A percentile compares a stretch with the other conserved stretches of the same genome.
Conservation (phyloP, 1,140 invertebrate genomes). For the Cyclargus thomasi region DNA sequence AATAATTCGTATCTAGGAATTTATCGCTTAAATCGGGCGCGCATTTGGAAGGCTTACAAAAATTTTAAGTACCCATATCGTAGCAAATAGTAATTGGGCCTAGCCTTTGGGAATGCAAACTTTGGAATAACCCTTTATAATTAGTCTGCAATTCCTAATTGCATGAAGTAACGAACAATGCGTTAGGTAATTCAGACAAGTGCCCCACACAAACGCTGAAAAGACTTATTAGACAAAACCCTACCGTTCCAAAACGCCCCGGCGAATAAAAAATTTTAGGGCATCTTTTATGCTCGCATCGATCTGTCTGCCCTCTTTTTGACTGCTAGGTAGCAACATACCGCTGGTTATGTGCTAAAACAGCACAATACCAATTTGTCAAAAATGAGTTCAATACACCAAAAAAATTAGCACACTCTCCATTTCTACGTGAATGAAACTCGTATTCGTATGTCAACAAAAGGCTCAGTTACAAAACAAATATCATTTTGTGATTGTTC, state of each 20-base stretch:
- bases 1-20: too few relatives aligned
- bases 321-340: neutral
- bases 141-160: neutral
- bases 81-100: too few relatives aligned
- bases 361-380: too few relatives aligned
- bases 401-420: too few relatives aligned
- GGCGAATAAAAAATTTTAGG: neutral
- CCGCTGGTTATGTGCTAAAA: too few relatives aligned
- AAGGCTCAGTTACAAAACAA: too few relatives aligned
- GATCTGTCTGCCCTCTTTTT: neutral
- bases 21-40: too few relatives aligned
- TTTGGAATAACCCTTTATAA: neutral
- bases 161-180: neutral
- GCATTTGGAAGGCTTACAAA: neutral
- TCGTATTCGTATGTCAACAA: too few relatives aligned
- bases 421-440: too few relatives aligned
- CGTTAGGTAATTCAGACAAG: neutral
- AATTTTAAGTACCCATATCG: neutral
- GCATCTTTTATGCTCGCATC: neutral
- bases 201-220: neutral
- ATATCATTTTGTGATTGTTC: too few relatives aligned
- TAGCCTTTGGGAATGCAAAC: too few relatives aligned
- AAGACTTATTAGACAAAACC: conserved; percentile 3
- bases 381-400: too few relatives aligned
- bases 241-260: neutral